Evolutionary conservation across 1,140 invertebrate species (phyloP).

Genomic region (Lucilia sericata): DNA sequence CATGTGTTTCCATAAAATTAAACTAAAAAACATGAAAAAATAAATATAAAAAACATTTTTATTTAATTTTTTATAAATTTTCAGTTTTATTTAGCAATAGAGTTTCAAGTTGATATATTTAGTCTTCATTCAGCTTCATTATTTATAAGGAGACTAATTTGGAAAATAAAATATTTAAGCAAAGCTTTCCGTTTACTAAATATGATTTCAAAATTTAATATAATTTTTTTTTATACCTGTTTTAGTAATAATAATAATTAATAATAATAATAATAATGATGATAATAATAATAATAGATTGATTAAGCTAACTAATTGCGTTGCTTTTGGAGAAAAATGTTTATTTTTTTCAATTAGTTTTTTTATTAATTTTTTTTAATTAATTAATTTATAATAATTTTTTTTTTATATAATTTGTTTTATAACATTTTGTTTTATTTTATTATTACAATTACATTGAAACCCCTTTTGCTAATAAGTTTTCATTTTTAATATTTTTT

Average conservation of each 20-base stretch:
- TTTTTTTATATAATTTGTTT: slow-evolving; percentile 23
- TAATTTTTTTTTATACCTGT: slow-evolving; percentile 54
- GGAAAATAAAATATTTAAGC: slow-evolving; percentile 20
- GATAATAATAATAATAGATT: slow-evolving; percentile 58
- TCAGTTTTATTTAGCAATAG: neutral
- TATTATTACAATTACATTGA: slow-evolving; percentile 57
- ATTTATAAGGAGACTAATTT: neutral
- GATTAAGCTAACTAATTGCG: slow-evolving; percentile 62
- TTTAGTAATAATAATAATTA: too few relatives aligned
- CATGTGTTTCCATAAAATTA: too few relatives aligned
- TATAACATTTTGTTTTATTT: slow-evolving; percentile 45
- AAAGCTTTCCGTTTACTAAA: slow-evolving; percentile 49
- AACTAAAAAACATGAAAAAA: too few relatives aligned
- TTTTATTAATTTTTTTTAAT: neutral
- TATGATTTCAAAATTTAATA: slow-evolving; percentile 48
- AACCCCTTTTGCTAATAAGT: slow-evolving; percentile 60
- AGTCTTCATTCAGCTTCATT: neutral
- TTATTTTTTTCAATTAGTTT: neutral
- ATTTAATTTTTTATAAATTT: neutral
- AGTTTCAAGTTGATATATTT: slow-evolving; percentile 30
- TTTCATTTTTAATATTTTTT: slow-evolving; percentile 55
- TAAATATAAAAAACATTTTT: too few relatives aligned
- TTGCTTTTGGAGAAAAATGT: slow-evolving; percentile 49
- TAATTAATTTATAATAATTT: slow-evolving; percentile 52
- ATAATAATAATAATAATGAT: neutral